Conservation (phyloP, 2,888 invertebrate genomes). For the Drosophila kuntzei region DNA sequence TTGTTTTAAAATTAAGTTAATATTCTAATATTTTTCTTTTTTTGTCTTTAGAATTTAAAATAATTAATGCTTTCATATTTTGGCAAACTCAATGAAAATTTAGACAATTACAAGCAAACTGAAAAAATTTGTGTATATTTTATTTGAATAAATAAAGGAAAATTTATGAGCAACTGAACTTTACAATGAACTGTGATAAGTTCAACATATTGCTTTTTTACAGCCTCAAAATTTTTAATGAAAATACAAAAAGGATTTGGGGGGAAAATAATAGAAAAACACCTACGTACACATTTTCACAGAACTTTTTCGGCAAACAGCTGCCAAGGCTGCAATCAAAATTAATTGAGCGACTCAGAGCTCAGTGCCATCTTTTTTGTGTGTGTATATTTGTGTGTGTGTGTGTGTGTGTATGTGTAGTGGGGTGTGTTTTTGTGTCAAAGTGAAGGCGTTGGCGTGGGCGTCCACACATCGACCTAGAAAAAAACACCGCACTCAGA, state of each 20-base stretch:
- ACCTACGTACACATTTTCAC: slow-evolving; percentile 42
- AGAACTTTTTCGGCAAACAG: slow-evolving; percentile 49
- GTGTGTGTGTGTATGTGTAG: slow-evolving; percentile 3
- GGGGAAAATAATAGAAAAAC: slow-evolving; percentile 36
- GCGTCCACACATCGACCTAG: slow-evolving; percentile 60
- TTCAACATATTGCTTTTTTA: slow-evolving; percentile 10
- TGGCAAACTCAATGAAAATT: slow-evolving; percentile 20
- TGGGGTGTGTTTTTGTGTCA: slow-evolving; percentile 36
- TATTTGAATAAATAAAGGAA: slow-evolving; percentile 18
- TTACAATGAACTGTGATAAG: slow-evolving; percentile 47
- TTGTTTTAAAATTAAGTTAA: background rate
- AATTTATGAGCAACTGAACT: slow-evolving; percentile 53
- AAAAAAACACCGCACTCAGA: slow-evolving; percentile 42
- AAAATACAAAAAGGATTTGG: slow-evolving; percentile 32
- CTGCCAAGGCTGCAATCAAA: slow-evolving; percentile 78
- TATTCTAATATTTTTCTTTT: background rate
- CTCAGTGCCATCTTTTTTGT: slow-evolving; percentile 51
- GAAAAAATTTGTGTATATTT: slow-evolving; percentile 15
- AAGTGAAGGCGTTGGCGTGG: slow-evolving; percentile 74
- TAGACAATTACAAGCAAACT: slow-evolving; percentile 12
- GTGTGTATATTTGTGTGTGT: slow-evolving; percentile 11
- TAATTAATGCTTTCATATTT: background rate
- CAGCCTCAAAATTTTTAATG: slow-evolving; percentile 26
- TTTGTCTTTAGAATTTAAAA: background rate
- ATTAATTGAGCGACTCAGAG: slow-evolving; percentile 74